phyloP scores from a whole-genome alignment of 2,113 vertebrate species.

The Hystrix cristata region DNA sequence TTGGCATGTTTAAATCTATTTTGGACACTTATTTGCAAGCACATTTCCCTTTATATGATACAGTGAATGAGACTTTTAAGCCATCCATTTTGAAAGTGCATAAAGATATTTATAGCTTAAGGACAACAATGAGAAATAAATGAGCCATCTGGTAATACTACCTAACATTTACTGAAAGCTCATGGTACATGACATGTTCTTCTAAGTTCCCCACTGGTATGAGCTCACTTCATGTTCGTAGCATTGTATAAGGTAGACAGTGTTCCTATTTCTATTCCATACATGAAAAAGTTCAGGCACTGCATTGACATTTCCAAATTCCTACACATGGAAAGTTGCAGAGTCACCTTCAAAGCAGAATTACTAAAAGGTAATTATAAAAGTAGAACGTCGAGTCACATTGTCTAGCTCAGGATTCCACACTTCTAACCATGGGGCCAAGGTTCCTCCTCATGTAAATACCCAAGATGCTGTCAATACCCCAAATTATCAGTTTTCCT shows the following conservation, averaged over 20 bases:
- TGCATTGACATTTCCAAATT: not conserved
- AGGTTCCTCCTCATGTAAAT: not conserved
- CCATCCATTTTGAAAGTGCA: not conserved
- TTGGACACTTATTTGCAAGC: not conserved
- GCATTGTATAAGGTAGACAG: not conserved
- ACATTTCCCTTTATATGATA: not conserved
- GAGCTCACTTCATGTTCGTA: not conserved
- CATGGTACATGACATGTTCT: not conserved
- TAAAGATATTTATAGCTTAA: not conserved
- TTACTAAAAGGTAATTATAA: not conserved
- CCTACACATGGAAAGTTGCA: not conserved
- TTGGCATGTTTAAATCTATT: not conserved
- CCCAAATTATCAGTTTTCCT: not conserved
- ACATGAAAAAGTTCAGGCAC: not conserved
- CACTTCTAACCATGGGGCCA: not conserved
- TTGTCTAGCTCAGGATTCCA: not conserved
- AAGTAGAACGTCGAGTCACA: too few relatives aligned
- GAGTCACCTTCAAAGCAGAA: not conserved
- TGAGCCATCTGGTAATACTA: not conserved
- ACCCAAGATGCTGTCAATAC: not conserved
- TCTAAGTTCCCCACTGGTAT: not conserved
- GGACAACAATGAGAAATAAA: not conserved
- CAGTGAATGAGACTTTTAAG: not conserved
- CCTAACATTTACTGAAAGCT: not conserved
- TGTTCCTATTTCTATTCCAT: not conserved